Conservation (phyloP, 2,113 vertebrate species). For the Pycnonotus jocosus region DNA sequence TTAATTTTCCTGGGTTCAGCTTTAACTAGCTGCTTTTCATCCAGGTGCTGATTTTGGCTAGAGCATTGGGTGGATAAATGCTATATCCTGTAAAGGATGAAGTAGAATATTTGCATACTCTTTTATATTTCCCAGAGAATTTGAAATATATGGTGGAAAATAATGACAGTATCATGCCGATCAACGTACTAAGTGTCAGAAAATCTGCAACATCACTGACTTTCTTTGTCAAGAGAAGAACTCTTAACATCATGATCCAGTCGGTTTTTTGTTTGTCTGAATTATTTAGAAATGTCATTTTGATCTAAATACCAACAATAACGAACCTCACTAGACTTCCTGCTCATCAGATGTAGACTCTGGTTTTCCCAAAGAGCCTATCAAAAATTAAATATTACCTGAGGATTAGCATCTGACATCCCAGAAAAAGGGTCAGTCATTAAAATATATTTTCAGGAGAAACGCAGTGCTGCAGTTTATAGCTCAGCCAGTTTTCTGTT, state of each 20-base stretch:
- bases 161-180: slow-evolving; percentile 33
- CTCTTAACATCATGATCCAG: slow-evolving; percentile 48
- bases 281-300: slow-evolving; percentile 29
- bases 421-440: neutral
- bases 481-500: neutral
- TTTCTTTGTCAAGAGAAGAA: slow-evolving; percentile 60
- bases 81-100: slow-evolving; percentile 58
- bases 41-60: slow-evolving; percentile 63
- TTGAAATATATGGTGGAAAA: slow-evolving; percentile 49
- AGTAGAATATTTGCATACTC: slow-evolving; percentile 60
- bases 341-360: neutral
- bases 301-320: slow-evolving; percentile 23
- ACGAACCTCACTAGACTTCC: slow-evolving; percentile 27
- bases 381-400: neutral
- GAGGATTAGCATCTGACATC: neutral
- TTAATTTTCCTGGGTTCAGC: slow-evolving; percentile 48
- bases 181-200: slow-evolving; percentile 47
- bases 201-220: slow-evolving; percentile 51
- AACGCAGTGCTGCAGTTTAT: neutral
- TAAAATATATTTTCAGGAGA: neutral
- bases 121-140: slow-evolving; percentile 56
- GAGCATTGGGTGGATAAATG: neutral
- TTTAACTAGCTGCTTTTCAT: slow-evolving; percentile 56
- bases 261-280: slow-evolving; percentile 40
- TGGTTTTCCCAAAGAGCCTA: neutral